Percentiles rank a stretch among this genome's conserved stretches.
phyloP scores from a whole-genome alignment of 2,797 vertebrate genomes.

The Enteromius radiatus region DNA sequence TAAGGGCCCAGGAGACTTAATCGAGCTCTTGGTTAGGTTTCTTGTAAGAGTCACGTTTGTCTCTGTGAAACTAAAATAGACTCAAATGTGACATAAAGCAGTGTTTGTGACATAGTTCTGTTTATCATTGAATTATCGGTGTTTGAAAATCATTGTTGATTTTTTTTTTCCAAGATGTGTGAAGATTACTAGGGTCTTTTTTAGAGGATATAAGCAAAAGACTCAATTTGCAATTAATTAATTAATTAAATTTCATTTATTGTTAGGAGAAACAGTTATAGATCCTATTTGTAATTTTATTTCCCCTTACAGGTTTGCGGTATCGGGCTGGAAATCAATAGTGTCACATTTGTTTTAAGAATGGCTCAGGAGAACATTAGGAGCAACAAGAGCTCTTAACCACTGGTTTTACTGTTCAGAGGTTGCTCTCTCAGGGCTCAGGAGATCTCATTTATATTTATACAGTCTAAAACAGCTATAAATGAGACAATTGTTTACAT shows the following conservation, averaged over 20 bases:
- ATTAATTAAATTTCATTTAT: background rate
- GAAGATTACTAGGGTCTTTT: background rate
- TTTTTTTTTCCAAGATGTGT: background rate
- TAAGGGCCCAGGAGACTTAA: background rate
- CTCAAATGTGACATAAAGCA: background rate
- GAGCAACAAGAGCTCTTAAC: background rate
- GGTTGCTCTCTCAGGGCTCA: background rate
- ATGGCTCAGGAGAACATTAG: background rate
- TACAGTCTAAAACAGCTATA: background rate
- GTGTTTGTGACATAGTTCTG: background rate
- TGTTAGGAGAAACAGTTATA: background rate
- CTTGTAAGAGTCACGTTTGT: background rate
- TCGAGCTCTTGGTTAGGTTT: background rate
- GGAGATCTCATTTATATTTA: background rate
- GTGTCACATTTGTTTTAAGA: background rate
- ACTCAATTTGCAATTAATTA: background rate
- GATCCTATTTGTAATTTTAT: background rate
- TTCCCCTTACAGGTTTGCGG: background rate
- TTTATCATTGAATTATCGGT: background rate
- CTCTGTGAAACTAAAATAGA: constrained; percentile 8
- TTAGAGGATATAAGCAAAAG: background rate
- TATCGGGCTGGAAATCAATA: background rate
- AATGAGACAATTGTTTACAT: background rate
- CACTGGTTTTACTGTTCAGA: background rate
- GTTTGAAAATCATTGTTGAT: background rate